Percentiles rank a stretch among this genome's conserved stretches.
Evolutionary conservation across 2,888 invertebrate genomes (phyloP).

Genomic region (Epiblema foenella): DNA sequence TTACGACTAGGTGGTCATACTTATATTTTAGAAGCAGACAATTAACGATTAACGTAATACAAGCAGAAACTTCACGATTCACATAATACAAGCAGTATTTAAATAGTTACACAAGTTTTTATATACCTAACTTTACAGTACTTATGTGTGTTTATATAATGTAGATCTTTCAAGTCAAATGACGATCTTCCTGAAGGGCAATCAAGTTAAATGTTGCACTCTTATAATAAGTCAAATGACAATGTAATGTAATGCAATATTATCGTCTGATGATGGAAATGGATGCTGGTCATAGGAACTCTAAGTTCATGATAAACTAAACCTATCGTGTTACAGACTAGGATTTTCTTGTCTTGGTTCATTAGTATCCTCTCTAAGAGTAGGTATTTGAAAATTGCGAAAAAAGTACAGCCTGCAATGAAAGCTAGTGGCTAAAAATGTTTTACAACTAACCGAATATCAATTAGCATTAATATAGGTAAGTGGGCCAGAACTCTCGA

Average conservation of each 20-base stretch:
- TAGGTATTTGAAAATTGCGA: neutral
- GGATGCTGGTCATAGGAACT: no score
- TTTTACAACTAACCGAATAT: neutral
- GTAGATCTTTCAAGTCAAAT: neutral
- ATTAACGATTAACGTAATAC: neutral
- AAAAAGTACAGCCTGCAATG: neutral
- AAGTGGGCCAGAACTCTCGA: neutral
- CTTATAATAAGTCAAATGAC: neutral
- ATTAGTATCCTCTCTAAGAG: neutral
- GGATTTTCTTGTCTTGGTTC: neutral
- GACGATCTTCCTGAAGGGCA: neutral
- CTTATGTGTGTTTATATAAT: no score
- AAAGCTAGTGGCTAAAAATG: neutral
- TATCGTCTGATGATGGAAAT: neutral
- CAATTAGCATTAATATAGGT: neutral
- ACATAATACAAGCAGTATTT: neutral
- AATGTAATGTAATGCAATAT: neutral
- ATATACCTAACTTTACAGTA: no score
- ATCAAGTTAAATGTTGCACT: neutral
- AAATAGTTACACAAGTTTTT: no score
- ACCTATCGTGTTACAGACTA: no score
- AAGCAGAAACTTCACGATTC: neutral
- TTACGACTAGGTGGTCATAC: neutral
- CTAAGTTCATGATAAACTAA: no score
- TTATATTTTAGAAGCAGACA: neutral